Percentiles rank a stretch among this genome's conserved stretches.
Conservation (phyloP, 2,113 vertebrate species). For the Xyrauchen texanus region DNA sequence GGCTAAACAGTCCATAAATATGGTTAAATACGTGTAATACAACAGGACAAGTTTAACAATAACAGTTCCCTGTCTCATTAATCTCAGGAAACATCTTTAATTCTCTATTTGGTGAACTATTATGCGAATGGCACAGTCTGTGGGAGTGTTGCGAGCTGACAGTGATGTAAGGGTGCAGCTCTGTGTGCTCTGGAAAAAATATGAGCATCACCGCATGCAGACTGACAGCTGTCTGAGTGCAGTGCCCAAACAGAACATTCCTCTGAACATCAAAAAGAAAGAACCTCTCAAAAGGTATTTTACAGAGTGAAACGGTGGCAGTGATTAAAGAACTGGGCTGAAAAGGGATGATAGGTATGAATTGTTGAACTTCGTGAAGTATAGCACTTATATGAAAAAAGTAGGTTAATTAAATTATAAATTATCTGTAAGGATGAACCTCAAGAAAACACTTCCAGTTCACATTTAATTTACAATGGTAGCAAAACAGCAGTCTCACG, state of each 20-base stretch:
- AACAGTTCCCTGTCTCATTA: no score
- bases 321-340: not conserved
- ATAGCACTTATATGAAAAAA: no score
- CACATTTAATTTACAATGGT: no score
- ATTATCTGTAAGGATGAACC: no score
- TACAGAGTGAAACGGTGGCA: not conserved
- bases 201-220: conserved; percentile 39
- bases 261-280: conserved; percentile 43
- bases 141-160: not conserved
- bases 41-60: not conserved
- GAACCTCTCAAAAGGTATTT: conserved; percentile 40
- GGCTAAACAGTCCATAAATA: not conserved
- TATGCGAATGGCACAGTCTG: conserved; percentile 1
- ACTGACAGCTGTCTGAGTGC: conserved; percentile 47
- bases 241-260: conserved; percentile 43
- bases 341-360: no score
- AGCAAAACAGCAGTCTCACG: no score
- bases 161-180: conserved; percentile 28
- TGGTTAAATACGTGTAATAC: not conserved
- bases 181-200: conserved; percentile 51
- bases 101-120: not conserved
- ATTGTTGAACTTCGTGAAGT: no score
- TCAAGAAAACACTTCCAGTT: no score
- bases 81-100: no score
- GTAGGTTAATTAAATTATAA: no score